Evolutionary conservation across 2,797 vertebrate genomes (phyloP), one percentile per base, ranked within the genome.

Genomic region (Nannoperca australis): DNA sequence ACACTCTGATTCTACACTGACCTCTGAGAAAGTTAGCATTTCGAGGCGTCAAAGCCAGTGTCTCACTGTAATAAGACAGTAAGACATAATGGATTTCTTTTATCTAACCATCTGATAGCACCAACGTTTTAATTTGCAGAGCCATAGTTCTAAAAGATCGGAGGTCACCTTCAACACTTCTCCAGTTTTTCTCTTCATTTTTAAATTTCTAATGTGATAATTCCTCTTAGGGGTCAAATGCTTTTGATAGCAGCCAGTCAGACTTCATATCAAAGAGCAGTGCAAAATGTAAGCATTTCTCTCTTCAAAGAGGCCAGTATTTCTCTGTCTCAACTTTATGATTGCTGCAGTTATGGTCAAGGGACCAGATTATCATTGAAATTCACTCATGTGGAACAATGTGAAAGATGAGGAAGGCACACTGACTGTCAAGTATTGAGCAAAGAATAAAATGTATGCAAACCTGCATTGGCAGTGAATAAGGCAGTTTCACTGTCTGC

Each of bases 81-180:
- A 55, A 80, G 27, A 65, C 55, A 70, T 83, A 88, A 89, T 81
- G 67, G 70, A 82, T 51, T 69, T 73, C 42, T 78, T 70, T 86
- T 80, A 86, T 91, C 83, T 45, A 32, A 70, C 67, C 70, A 86
- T 91, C 83, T 84, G 85, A 92, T 90, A 92, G 71, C 77, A 7
- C 60, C 34, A 22, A 54, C 22, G 3, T 86, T 89, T 82, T 81
- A 66, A 90, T 91, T 89, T 85, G 70, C 68, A 3, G 9, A 73
- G 66, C 71, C 27, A 56, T 47, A 73, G 77, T 71, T 59, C 78
- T 71, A 79, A 81, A 73, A 70, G 65, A 88, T 81, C 32, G 27
- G 78, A 86, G 90, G 90, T 93, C 90, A 93, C 92, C 84, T 93
- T 91, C 79, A 88, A 30, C 59, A 30, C 34, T 68, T 70, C 68